These are phyloP conservation scores for Drosophila sturtevanti DNA, from an alignment of 1,140 invertebrate species.

Conservation along the genomic window DNA sequence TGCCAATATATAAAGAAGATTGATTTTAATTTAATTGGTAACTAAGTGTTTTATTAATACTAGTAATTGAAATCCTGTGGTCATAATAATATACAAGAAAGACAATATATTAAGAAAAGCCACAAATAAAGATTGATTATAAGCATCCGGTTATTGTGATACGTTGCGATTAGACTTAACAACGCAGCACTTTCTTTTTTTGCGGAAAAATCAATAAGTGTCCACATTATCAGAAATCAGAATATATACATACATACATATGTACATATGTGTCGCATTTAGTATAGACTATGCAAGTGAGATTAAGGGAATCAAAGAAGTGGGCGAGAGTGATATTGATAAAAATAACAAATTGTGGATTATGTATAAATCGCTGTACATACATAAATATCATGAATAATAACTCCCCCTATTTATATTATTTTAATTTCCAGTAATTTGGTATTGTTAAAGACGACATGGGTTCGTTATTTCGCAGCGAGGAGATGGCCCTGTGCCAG, in stretches of 20 bases:
- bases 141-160: background rate
- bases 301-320: background rate
- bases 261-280: conserved; percentile 5
- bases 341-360: background rate
- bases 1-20: background rate
- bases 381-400: too few species aligned
- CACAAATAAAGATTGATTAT: background rate
- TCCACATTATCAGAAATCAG: background rate
- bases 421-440: conserved; percentile 7
- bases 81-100: background rate
- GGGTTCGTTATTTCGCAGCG: conserved; percentile 93
- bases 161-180: background rate
- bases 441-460: conserved; percentile 67
- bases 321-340: background rate
- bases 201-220: conserved; percentile 8
- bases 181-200: conserved; percentile 1
- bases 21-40: conserved; percentile 2
- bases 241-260: background rate
- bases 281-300: background rate
- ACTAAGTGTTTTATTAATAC: background rate
- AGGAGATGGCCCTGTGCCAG: conserved; percentile 94
- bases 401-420: background rate
- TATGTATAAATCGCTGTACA: background rate
- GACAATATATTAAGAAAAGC: background rate
- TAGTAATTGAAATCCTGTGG: background rate